A percentile compares a stretch with the other conserved stretches of the same genome.
These are phyloP conservation scores for Graptemys geographica DNA, from an alignment of 2,797 vertebrate genomes.

Conservation along the genomic window DNA sequence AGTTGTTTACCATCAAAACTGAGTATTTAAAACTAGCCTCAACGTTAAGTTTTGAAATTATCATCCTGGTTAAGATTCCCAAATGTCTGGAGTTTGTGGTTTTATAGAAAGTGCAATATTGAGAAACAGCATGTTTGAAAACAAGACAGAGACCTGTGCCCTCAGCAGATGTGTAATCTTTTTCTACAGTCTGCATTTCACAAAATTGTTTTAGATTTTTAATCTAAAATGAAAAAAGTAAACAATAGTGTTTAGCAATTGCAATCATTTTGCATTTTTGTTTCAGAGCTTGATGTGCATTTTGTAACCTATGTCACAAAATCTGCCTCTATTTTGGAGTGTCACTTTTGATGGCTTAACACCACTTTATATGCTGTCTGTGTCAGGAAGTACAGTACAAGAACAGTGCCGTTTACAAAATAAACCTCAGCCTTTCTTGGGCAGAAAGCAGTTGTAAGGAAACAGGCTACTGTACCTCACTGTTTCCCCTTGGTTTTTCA, in stretches of 20 bases:
- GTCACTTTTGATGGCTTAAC: background rate
- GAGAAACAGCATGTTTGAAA: background rate
- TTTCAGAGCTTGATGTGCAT: background rate
- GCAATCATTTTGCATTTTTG: conserved; percentile 17
- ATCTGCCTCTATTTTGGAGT: background rate
- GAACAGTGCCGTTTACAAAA: background rate
- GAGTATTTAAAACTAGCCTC: background rate
- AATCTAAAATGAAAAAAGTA: background rate
- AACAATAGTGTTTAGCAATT: conserved; percentile 1
- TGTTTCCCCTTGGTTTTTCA: background rate
- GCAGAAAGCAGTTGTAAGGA: background rate
- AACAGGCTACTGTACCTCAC: background rate
- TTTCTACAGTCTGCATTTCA: conserved; percentile 22
- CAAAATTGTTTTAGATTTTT: conserved; percentile 4
- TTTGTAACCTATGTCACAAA: background rate
- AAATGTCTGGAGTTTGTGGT: background rate
- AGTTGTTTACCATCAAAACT: background rate
- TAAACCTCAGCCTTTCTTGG: background rate
- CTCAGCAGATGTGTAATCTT: background rate
- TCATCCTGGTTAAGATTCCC: background rate
- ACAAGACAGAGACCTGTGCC: background rate
- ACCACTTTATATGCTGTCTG: background rate
- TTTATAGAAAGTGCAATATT: background rate
- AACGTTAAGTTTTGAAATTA: background rate
- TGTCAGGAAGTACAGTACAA: background rate